Evolutionary conservation across 2,888 invertebrate species (phyloP), one percentile per base, ranked within the genome.

Genomic region (Metacarcinus magister): DNA sequence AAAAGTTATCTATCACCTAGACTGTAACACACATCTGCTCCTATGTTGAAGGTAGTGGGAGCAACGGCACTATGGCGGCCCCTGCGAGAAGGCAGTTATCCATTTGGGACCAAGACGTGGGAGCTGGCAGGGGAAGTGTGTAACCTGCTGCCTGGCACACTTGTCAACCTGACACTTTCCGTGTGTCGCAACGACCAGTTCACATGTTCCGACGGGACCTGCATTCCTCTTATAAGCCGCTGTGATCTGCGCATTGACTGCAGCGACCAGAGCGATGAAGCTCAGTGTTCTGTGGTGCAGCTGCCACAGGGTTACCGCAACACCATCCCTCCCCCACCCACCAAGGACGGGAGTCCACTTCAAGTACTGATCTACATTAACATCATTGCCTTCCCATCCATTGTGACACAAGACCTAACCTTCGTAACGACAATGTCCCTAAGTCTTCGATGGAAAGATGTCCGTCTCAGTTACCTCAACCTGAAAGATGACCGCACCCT

Each of bases 241-340:
- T 97, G 97, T 48, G 96, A 97, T 46, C 93, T 96, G 46, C 82
- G 96, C 23, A 48, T 97, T 0, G 96, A 97, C 94, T 97, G 97
- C 28, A 67, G 44, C 0, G 97, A 97, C 82, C 82, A 91, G 39
- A 96, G 96, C 28, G 97, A 97, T 46, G 97, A 97, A 87, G 54
- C 48, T 7, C 87, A 44, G 28, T 97, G 97, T 28, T 94, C 95
- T 5, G 91, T 96, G 43, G 32, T 97, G 23, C 60, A 94, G 39
- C 23, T 96, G 0, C 96, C 96, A 7, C 13, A 46, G 0, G 96
- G 96, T 1, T 97, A 97, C 60, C 87, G 94, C 67, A 96, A 67
- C 28, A 95, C 94, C 39, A 97, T 97, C 39, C 96, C 96, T 16
- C 97, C 97, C 3, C 96, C 97, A 8, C 60, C 96, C 32, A 28